Percentiles rank a stretch among this genome's conserved stretches.
phyloP scores from a whole-genome alignment of 2,113 vertebrate genomes.

The Mola mola region DNA sequence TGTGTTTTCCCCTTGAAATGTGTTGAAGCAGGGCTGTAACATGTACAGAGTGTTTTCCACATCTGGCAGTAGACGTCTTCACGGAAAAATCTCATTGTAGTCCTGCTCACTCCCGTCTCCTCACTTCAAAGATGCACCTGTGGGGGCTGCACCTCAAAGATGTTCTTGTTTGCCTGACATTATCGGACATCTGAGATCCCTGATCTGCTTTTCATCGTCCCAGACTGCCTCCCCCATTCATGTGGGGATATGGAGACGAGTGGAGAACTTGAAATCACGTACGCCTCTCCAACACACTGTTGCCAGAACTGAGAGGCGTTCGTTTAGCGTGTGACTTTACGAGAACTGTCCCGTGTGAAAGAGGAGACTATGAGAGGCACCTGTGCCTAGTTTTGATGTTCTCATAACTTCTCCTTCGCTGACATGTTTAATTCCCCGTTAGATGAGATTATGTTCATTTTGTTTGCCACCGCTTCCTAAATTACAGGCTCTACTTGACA shows the following conservation, averaged over 20 bases:
- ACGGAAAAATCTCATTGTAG: too few relatives aligned
- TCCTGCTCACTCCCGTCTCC: too few relatives aligned
- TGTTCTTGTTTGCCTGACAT: conserved; percentile 67
- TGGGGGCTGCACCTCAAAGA: conserved; percentile 56
- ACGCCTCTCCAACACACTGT: conserved; percentile 63
- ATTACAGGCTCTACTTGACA: conserved; percentile 43
- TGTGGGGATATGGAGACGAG: conserved; percentile 50
- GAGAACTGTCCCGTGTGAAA: conserved; percentile 60
- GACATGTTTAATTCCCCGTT: conserved; percentile 58
- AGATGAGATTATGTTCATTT: conserved; percentile 43
- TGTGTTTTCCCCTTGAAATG: too few relatives aligned
- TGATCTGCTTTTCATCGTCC: conserved; percentile 18
- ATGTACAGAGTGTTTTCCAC: too few relatives aligned
- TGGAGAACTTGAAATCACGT: conserved; percentile 63
- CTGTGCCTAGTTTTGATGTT: conserved; percentile 68
- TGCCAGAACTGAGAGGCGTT: conserved; percentile 71
- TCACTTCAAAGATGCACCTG: conserved; percentile 59
- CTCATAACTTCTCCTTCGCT: conserved; percentile 62
- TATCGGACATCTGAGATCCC: conserved; percentile 74
- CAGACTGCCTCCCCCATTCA: conserved; percentile 69
- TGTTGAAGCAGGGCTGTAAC: too few relatives aligned
- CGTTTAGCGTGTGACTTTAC: conserved; percentile 59
- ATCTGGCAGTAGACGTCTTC: too few relatives aligned
- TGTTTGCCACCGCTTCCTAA: conserved; percentile 49
- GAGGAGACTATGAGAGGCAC: conserved; percentile 53